Conservation (phyloP, 2,888 invertebrate species). For the Dichetophora obliterata region DNA sequence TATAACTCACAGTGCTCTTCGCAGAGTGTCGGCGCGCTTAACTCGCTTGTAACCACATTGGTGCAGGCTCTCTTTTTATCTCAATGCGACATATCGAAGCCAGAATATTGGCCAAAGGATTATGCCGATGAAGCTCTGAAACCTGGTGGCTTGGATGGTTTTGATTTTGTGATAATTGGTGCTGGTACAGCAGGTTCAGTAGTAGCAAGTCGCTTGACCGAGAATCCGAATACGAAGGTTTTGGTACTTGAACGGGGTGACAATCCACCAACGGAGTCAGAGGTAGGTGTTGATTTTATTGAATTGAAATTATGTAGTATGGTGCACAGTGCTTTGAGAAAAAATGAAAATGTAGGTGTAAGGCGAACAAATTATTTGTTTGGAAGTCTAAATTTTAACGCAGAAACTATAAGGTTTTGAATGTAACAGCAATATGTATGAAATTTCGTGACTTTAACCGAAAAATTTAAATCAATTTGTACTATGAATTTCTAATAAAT, state of each 20-base stretch:
- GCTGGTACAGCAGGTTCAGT: conserved; percentile 75
- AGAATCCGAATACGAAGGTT: conserved; percentile 80
- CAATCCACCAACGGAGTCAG: conserved; percentile 71
- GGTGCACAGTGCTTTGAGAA: no score
- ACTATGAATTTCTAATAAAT: no score
- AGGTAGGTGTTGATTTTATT: conserved; percentile 54
- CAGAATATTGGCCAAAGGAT: conserved; percentile 72
- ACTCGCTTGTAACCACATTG: conserved; percentile 72
- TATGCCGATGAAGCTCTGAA: conserved; percentile 54
- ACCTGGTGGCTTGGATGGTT: conserved; percentile 58
- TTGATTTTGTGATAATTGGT: conserved; percentile 70
- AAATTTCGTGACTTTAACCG: no score
- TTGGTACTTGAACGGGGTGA: conserved; percentile 84
- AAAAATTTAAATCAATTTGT: no score
- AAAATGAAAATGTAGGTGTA: no score
- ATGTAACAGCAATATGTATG: no score
- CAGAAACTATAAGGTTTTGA: no score
- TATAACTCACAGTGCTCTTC: conserved; percentile 47
- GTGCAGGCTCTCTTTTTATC: conserved; percentile 74
- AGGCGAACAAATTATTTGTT: no score
- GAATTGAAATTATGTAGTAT: no score
- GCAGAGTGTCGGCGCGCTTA: conserved; percentile 54
- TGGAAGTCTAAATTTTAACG: no score
- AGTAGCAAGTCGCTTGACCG: conserved; percentile 59
- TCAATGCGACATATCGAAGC: conserved; percentile 72